Evolutionary conservation across 1,140 invertebrate genomes (phyloP).

Genomic region (Psilanteris sp.): DNA sequence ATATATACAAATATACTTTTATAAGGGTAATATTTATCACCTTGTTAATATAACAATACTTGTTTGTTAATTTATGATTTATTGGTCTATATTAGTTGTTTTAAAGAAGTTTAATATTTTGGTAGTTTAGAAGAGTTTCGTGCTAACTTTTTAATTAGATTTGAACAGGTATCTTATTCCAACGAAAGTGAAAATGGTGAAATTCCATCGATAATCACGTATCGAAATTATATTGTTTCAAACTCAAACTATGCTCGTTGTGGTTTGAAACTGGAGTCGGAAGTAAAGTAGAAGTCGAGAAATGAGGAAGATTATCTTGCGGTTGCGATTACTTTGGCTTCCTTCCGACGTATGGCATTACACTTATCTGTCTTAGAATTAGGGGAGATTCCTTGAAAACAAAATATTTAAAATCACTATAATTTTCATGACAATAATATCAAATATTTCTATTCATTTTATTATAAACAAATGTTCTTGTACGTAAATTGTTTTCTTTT

Average conservation of each 20-base stretch:
- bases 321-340: conserved; percentile 78
- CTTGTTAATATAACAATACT: no score
- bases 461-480: no score
- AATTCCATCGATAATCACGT: conserved; percentile 53
- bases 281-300: conserved; percentile 68
- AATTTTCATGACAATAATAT: conserved; percentile 38
- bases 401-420: conserved; percentile 32
- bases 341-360: conserved; percentile 75
- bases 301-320: conserved; percentile 75
- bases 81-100: no score
- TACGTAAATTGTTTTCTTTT: no score
- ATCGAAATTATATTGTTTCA: conserved; percentile 56
- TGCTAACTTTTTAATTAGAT: conserved; percentile 17
- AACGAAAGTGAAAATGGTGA: conserved; percentile 31
- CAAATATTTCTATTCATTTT: no score
- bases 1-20: no score
- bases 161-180: conserved; percentile 20
- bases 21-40: no score
- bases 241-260: conserved; percentile 59
- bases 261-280: conserved; percentile 63
- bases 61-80: no score
- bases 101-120: background rate
- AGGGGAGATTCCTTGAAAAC: conserved; percentile 33
- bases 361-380: conserved; percentile 58
- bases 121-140: background rate